Conservation (phyloP, 2,113 vertebrate genomes). For the Lagopus leucura region DNA sequence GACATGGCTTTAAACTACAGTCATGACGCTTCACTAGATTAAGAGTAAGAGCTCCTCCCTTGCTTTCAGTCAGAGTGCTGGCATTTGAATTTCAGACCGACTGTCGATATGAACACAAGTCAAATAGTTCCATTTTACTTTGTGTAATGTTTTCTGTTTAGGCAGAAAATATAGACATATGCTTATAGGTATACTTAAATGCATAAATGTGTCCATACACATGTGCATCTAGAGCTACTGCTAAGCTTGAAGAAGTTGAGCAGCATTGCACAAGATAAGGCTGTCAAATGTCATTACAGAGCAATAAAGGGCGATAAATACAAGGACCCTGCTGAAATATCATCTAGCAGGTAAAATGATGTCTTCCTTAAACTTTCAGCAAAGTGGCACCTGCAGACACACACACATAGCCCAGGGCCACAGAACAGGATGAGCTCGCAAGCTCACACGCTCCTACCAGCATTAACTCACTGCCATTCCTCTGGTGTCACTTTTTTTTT, state of each 20-base stretch:
- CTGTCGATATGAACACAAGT: not conserved
- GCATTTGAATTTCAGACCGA: not conserved
- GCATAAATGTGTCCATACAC: not conserved
- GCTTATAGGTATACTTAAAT: not conserved
- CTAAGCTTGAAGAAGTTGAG: not conserved
- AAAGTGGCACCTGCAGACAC: constrained; percentile 47
- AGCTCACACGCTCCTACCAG: constrained; percentile 2
- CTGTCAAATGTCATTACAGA: not conserved
- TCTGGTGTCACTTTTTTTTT: not conserved
- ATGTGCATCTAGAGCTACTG: not conserved
- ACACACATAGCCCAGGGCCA: not conserved
- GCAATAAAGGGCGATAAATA: not conserved
- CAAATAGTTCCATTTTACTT: not conserved
- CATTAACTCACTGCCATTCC: constrained; percentile 10
- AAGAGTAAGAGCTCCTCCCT: not conserved
- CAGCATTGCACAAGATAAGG: not conserved
- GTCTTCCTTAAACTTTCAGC: constrained; percentile 5
- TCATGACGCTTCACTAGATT: not conserved
- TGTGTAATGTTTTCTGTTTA: not conserved
- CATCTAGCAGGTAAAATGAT: constrained; percentile 55
- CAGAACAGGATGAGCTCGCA: constrained; percentile 3
- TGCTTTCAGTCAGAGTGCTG: not conserved
- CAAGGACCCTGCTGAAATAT: constrained; percentile 31
- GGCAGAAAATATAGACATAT: not conserved
- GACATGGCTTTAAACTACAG: constrained; percentile 32